phyloP scores from a whole-genome alignment of 2,888 invertebrate species.

The Eudemis profundana region DNA sequence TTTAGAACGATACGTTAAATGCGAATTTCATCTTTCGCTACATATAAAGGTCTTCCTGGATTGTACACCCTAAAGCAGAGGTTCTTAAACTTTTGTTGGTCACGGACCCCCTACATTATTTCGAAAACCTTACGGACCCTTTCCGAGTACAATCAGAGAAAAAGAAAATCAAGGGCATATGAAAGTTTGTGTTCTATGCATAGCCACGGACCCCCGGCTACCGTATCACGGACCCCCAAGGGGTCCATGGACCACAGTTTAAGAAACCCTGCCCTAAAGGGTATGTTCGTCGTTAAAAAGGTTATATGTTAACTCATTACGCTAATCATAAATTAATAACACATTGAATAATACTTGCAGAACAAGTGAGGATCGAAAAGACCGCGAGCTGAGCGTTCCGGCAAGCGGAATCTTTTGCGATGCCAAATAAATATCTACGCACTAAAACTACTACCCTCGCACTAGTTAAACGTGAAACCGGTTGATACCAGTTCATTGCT shows the following conservation, averaged over 20 bases:
- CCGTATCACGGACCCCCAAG: too few species aligned
- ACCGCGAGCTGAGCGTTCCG: background rate
- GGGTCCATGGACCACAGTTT: too few species aligned
- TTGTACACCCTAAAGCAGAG: too few species aligned
- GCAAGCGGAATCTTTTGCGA: constrained; percentile 1
- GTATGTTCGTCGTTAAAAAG: constrained; percentile 47
- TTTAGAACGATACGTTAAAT: constrained; percentile 23
- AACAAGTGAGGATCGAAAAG: constrained; percentile 55
- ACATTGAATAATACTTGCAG: constrained; percentile 76
- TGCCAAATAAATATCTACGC: constrained; percentile 30
- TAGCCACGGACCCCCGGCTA: too few species aligned
- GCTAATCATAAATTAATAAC: constrained; percentile 80
- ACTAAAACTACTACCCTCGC: constrained; percentile 21
- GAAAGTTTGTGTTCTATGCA: too few species aligned
- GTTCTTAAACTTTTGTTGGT: too few species aligned
- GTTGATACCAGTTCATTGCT: constrained; percentile 5
- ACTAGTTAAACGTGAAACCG: constrained; percentile 18
- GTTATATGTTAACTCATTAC: constrained; percentile 61
- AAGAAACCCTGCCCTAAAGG: background rate
- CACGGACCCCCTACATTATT: too few species aligned
- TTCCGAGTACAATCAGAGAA: too few species aligned
- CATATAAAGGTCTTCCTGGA: background rate
- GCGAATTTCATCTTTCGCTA: background rate
- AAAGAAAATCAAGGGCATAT: too few species aligned
- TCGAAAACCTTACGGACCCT: too few species aligned